A percentile compares a stretch with the other conserved stretches of the same genome.
These are phyloP conservation scores for Habropoda laboriosa DNA, from an alignment of 1,140 invertebrate genomes.

Conservation along the genomic window DNA sequence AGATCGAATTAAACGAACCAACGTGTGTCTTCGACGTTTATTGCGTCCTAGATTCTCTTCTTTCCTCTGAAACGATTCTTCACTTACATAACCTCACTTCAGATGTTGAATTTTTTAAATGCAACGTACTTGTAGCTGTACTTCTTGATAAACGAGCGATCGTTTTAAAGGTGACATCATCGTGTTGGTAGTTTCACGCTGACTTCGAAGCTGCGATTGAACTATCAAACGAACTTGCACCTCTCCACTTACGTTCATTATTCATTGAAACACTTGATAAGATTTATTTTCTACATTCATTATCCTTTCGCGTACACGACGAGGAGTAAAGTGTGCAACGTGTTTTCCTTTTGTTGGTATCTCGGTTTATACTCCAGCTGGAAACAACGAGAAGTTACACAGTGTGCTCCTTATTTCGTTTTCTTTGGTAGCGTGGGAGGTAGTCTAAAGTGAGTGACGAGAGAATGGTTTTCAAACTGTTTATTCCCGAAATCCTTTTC, in stretches of 20 bases:
- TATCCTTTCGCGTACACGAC: background rate
- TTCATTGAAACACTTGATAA: background rate
- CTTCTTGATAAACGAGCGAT: background rate
- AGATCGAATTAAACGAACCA: background rate
- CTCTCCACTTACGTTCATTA: too few relatives aligned
- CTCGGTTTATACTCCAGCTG: too few relatives aligned
- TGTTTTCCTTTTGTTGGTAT: too few relatives aligned
- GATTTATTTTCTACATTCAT: background rate
- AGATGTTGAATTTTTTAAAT: slow-evolving; percentile 19
- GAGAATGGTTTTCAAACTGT: too few relatives aligned
- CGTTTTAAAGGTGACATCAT: slow-evolving; percentile 14
- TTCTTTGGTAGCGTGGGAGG: too few relatives aligned
- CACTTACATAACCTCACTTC: slow-evolving; percentile 8
- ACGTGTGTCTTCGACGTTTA: too few relatives aligned
- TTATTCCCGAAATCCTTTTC: too few relatives aligned
- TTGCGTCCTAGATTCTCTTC: background rate
- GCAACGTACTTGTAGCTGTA: background rate
- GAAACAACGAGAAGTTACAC: too few relatives aligned
- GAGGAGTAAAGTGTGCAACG: background rate
- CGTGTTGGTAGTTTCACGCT: background rate
- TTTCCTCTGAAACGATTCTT: background rate
- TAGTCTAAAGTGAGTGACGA: too few relatives aligned
- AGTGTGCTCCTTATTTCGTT: too few relatives aligned
- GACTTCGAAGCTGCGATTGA: background rate
- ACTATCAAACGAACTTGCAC: background rate